Conservation (phyloP, 2,797 vertebrate genomes). For the Otolemur crassicaudatus region DNA sequence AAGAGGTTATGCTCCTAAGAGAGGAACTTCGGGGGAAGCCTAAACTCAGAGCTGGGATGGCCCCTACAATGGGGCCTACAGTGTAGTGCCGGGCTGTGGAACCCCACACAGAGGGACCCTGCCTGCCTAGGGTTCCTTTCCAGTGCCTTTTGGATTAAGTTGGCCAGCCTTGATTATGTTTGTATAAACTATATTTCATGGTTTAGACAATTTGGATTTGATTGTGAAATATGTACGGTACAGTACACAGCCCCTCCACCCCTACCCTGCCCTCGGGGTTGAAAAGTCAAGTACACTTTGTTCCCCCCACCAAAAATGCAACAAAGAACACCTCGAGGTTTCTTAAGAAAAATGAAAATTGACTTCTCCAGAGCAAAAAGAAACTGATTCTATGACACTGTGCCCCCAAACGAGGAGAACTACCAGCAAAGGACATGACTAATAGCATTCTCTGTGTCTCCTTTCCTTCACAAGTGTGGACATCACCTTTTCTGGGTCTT, state of each 20-base stretch:
- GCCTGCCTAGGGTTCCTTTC: neutral
- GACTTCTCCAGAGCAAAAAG: constrained; percentile 67
- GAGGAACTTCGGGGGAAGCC: neutral
- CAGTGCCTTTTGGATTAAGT: constrained; percentile 1
- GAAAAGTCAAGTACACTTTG: constrained; percentile 73
- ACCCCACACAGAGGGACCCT: neutral
- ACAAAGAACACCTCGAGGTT: constrained; percentile 24
- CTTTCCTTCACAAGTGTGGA: rapidly evolving
- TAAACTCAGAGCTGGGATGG: neutral
- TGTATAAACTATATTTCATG: constrained; percentile 53
- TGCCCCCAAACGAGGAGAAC: rapidly evolving
- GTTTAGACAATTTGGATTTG: constrained; percentile 65
- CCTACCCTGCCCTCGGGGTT: neutral
- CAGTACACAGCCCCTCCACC: constrained; percentile 46
- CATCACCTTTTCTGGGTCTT: rapidly evolving
- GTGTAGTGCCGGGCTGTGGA: rapidly evolving
- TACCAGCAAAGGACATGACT: rapidly evolving
- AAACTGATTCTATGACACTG: constrained; percentile 19
- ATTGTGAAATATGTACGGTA: neutral
- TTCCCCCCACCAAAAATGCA: neutral
- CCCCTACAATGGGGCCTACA: neutral
- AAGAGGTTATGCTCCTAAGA: neutral
- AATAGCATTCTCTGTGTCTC: rapidly evolving
- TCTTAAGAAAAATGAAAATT: constrained; percentile 39
- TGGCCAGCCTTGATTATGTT: constrained; percentile 47